These are phyloP conservation scores for Tetramorium simillimum DNA, from an alignment of 1,140 invertebrate genomes.

Conservation along the genomic window DNA sequence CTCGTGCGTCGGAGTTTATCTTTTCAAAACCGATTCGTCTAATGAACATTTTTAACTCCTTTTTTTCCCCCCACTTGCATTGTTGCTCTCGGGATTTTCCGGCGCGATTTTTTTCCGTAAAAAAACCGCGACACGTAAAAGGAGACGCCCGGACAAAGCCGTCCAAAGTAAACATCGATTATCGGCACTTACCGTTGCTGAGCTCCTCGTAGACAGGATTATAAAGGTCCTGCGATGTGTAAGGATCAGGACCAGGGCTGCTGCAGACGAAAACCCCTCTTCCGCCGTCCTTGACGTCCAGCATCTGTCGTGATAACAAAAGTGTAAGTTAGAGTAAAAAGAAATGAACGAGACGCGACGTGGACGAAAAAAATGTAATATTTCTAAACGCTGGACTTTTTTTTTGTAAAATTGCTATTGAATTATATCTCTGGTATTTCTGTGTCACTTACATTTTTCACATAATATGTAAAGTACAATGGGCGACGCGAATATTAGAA, in stretches of 20 bases:
- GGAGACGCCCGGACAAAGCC: constrained; percentile 33
- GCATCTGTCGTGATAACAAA: constrained; percentile 86
- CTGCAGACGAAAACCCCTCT: constrained; percentile 87
- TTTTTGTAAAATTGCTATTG: constrained; percentile 11
- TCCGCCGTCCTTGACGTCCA: constrained; percentile 86
- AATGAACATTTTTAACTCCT: neutral
- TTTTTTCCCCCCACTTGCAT: neutral
- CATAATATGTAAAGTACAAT: neutral
- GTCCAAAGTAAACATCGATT: constrained; percentile 60
- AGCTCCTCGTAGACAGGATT: constrained; percentile 91
- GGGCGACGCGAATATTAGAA: neutral
- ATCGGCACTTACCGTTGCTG: constrained; percentile 85
- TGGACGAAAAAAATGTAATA: neutral
- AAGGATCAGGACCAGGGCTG: constrained; percentile 89
- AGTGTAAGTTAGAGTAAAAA: constrained; percentile 1
- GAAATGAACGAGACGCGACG: neutral
- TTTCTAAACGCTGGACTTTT: constrained; percentile 13
- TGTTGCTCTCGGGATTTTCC: constrained; percentile 7
- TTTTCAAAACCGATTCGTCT: neutral
- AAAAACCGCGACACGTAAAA: constrained; percentile 52
- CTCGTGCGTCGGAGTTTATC: neutral
- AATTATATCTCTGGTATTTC: neutral
- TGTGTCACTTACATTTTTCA: constrained; percentile 9
- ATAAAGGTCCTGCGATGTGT: constrained; percentile 89
- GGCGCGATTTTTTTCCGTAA: constrained; percentile 20